Evolutionary conservation across 2,888 invertebrate genomes (phyloP).

Genomic region (Uropetala carovei): DNA sequence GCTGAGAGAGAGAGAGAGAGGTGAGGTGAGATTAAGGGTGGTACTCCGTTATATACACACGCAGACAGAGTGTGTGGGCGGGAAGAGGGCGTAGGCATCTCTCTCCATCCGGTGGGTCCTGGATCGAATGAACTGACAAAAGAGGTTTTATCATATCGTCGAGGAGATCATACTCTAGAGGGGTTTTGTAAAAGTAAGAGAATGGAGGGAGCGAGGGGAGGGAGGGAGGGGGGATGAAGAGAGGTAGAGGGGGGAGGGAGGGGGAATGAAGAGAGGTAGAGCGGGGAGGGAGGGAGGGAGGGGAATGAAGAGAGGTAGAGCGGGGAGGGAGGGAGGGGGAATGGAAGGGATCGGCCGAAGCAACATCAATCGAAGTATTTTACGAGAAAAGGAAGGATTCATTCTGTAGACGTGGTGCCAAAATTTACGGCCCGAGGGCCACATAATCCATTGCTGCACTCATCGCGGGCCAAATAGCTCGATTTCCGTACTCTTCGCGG

Average conservation of each 20-base stretch:
- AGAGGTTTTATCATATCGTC: not conserved
- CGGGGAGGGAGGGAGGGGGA: no score
- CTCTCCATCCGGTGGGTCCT: conserved; percentile 44
- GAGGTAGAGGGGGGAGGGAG: not conserved
- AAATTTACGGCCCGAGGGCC: no score
- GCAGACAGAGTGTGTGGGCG: conserved; percentile 25
- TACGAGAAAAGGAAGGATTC: no score
- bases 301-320: not conserved
- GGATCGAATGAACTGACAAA: conserved; percentile 14
- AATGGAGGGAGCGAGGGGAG: not conserved
- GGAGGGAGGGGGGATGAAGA: not conserved
- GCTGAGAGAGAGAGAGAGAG: not conserved
- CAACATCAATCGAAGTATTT: no score
- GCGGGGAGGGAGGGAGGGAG: no score
- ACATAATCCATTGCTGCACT: no score
- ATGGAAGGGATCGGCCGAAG: no score
- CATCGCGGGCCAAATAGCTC: no score
- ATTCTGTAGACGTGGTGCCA: no score
- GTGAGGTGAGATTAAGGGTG: not conserved
- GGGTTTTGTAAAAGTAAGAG: not conserved
- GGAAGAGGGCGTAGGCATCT: not conserved
- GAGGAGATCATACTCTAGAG: not conserved
- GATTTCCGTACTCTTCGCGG: no score
- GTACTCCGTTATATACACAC: not conserved
- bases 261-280: not conserved